These are phyloP conservation scores for Tetraodon nigroviridis DNA, from an alignment of 2,113 vertebrate species.

Conservation along the genomic window DNA sequence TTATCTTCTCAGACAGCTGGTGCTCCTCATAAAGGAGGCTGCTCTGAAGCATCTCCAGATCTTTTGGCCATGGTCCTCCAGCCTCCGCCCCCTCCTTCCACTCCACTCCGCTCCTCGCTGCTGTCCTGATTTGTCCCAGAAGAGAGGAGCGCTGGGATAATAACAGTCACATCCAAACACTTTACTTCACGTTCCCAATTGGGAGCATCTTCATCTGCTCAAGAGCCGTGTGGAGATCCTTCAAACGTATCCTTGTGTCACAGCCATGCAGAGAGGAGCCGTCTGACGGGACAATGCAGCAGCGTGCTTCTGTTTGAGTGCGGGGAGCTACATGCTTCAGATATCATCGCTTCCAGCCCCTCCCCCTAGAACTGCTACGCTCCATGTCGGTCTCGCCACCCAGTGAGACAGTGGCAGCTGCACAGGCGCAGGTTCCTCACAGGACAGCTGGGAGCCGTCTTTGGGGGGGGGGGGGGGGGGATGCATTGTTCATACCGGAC, in stretches of 20 bases:
- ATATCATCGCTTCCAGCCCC: constrained; percentile 50
- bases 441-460: constrained; percentile 34
- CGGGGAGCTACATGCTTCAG: constrained; percentile 19
- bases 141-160: constrained; percentile 14
- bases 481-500: not conserved
- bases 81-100: not conserved
- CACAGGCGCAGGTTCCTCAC: constrained; percentile 37
- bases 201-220: constrained; percentile 10
- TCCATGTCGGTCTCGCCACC: constrained; percentile 3
- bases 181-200: not conserved
- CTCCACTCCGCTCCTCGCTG: not conserved
- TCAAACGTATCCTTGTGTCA: constrained; percentile 14
- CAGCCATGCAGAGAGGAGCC: not conserved
- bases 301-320: constrained; percentile 24
- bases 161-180: constrained; percentile 8
- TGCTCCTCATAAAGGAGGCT: constrained; percentile 17
- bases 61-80: constrained; percentile 28
- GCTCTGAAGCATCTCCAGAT: constrained; percentile 37
- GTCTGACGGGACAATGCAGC: not conserved
- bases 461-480: constrained; percentile 24
- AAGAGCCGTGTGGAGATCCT: constrained; percentile 10
- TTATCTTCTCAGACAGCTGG: constrained; percentile 54
- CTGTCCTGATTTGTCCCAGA: constrained; percentile 20
- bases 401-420: constrained; percentile 44
- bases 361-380: constrained; percentile 25